Percentiles rank a stretch among this genome's conserved stretches.
phyloP scores from a whole-genome alignment of 35 echinoderm and acorn worm species.

The Diadema setosum region DNA sequence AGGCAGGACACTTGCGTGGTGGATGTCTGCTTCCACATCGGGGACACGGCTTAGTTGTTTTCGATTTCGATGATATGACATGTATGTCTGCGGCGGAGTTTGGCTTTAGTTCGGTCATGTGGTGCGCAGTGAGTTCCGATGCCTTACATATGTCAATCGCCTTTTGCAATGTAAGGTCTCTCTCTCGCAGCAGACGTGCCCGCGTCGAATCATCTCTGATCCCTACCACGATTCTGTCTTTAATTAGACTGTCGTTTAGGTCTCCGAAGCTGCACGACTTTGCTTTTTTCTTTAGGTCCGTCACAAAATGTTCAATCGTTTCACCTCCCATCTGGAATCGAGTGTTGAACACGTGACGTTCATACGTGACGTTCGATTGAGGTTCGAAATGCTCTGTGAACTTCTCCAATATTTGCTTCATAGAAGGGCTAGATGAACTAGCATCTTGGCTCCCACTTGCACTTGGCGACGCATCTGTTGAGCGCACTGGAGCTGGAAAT shows the following conservation, averaged over 20 bases:
- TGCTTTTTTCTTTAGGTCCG: conserved; percentile 16
- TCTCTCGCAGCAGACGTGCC: background rate
- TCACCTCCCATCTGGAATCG: background rate
- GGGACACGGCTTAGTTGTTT: background rate
- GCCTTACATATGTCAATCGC: conserved; percentile 46
- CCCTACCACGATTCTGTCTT: conserved; percentile 25
- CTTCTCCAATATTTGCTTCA: conserved; percentile 1
- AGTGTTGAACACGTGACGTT: conserved; percentile 44
- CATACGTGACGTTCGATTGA: conserved; percentile 33
- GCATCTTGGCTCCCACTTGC: too few species aligned
- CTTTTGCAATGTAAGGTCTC: conserved; percentile 6
- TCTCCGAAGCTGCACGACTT: conserved; percentile 55
- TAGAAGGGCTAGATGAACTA: too few species aligned
- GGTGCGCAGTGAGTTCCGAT: conserved; percentile 5
- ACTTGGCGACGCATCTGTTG: background rate
- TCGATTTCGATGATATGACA: background rate
- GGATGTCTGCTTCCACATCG: background rate
- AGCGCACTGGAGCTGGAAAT: background rate
- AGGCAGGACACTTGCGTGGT: background rate
- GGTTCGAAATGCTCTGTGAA: conserved; percentile 27
- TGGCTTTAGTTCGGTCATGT: background rate
- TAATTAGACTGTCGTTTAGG: conserved; percentile 30
- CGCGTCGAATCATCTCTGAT: background rate
- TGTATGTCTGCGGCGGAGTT: background rate
- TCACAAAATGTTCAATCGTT: conserved; percentile 23